phyloP scores from a whole-genome alignment of 2,113 vertebrate genomes.

The Tyto alba region DNA sequence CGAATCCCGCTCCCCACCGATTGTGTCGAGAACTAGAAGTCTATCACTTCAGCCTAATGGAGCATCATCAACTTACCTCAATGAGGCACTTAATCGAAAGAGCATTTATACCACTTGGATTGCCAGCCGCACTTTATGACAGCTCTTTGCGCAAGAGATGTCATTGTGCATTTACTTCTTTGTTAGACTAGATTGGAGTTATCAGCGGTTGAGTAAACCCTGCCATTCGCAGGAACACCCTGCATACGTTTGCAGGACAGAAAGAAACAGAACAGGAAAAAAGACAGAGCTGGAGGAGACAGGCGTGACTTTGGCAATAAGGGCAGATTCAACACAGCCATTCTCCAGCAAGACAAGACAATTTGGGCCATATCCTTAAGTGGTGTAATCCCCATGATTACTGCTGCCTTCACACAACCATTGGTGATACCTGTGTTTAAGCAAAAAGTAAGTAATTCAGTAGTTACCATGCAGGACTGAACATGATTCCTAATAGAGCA shows the following conservation, averaged over 20 bases:
- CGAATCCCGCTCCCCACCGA: not conserved
- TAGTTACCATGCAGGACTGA: not conserved
- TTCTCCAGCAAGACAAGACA: not conserved
- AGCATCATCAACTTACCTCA: constrained; percentile 28
- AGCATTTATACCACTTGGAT: not conserved
- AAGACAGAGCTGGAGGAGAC: not conserved
- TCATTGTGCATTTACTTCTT: not conserved
- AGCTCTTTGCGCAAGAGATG: not conserved
- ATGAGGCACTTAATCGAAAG: not conserved
- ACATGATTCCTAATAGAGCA: not conserved
- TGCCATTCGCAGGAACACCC: not conserved
- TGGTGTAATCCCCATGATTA: not conserved
- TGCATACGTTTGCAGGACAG: not conserved
- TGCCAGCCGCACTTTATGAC: not conserved
- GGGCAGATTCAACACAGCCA: not conserved
- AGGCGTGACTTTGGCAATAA: not conserved
- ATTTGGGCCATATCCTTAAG: accelerated
- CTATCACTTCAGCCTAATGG: constrained; percentile 31
- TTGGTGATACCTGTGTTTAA: not conserved
- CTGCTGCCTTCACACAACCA: not conserved
- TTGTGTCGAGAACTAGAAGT: not conserved
- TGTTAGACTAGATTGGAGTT: not conserved
- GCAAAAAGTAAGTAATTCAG: not conserved
- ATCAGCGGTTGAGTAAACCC: not conserved
- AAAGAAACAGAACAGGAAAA: not conserved